Conservation (phyloP, 2,113 vertebrate genomes). For the Centropus bengalensis region DNA sequence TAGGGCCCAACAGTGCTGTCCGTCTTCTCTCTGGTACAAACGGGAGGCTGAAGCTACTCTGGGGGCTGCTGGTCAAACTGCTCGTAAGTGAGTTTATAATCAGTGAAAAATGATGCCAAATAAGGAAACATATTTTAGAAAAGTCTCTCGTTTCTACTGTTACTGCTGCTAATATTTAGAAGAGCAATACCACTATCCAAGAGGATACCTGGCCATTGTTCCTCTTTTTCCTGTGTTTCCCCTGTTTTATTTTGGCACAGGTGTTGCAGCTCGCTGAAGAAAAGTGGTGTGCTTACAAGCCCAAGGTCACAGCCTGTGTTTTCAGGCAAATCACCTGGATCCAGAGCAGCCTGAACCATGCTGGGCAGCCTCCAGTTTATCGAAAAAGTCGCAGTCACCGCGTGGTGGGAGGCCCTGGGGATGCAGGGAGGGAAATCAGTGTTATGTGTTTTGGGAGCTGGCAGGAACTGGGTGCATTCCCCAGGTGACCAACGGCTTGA, state of each 20-base stretch:
- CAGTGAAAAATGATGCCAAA: neutral
- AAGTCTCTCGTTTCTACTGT: neutral
- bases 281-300: rapidly evolving
- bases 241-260: neutral
- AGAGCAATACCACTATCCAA: neutral
- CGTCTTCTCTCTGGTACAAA: neutral
- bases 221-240: neutral
- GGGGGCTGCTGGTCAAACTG: neutral
- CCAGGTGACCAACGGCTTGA: neutral
- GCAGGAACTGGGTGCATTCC: neutral
- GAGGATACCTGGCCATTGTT: rapidly evolving
- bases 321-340: neutral
- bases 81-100: neutral
- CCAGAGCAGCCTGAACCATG: rapidly evolving
- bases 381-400: rapidly evolving
- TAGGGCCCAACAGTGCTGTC: neutral
- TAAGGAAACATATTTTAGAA: neutral
- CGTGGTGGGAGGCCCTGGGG: neutral
- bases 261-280: neutral
- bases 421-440: neutral
- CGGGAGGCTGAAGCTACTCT: neutral
- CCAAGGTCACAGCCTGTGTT: neutral
- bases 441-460: rapidly evolving
- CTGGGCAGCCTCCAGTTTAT: rapidly evolving
- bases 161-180: neutral